phyloP scores from a whole-genome alignment of 2,113 vertebrate genomes.

The Labeo rohita region DNA sequence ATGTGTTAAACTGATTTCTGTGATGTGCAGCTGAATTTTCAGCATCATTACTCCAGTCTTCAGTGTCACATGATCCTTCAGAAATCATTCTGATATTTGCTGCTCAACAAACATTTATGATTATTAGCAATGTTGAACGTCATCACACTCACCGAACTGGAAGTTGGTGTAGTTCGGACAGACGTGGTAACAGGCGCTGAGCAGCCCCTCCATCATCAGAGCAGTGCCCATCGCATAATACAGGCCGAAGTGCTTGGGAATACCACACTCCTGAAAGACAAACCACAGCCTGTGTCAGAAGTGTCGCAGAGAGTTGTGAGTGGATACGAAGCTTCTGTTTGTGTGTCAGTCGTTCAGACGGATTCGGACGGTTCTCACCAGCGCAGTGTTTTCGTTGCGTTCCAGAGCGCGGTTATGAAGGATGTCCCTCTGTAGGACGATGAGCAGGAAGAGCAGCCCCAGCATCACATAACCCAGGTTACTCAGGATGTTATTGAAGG shows the following conservation, averaged over 20 bases:
- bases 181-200: slow-evolving; percentile 97
- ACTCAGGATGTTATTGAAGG: slow-evolving; percentile 99
- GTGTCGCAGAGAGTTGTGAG: neutral
- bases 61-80: no score
- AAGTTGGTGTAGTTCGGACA: slow-evolving; percentile 99
- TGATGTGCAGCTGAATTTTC: no score
- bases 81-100: no score
- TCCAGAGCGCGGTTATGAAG: slow-evolving; percentile 85
- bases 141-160: slow-evolving; percentile 86
- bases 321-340: neutral
- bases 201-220: slow-evolving; percentile 97
- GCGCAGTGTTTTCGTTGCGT: slow-evolving; percentile 78
- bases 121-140: neutral
- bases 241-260: slow-evolving; percentile 95
- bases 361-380: slow-evolving; percentile 70
- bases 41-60: no score
- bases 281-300: neutral
- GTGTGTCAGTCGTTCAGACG: neutral
- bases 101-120: no score
- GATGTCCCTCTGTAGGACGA: slow-evolving; percentile 91
- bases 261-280: slow-evolving; percentile 86
- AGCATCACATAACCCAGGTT: slow-evolving; percentile 95
- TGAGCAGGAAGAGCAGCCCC: slow-evolving; percentile 93
- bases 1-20: no score
- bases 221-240: slow-evolving; percentile 98